phyloP scores from a whole-genome alignment of 2,888 invertebrate species.

The Tiliacea citrago region DNA sequence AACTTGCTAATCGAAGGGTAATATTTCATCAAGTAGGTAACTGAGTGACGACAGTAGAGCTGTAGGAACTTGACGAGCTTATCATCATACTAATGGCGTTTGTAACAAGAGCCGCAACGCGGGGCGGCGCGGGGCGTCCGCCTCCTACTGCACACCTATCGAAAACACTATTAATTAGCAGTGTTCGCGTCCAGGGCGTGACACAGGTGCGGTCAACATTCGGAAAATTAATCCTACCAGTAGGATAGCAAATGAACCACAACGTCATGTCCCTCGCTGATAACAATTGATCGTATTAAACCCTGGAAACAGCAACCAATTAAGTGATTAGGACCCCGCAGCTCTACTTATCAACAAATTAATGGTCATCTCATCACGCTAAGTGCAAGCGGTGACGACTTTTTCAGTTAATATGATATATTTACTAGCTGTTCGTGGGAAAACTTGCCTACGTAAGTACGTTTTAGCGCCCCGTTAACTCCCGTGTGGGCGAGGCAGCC shows the following conservation, averaged over 20 bases:
- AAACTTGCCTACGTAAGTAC: constrained; percentile 20
- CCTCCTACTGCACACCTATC: constrained; percentile 77
- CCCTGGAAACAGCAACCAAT: constrained; percentile 80
- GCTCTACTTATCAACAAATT: constrained; percentile 81
- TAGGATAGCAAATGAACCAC: constrained; percentile 78
- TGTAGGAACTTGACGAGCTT: constrained; percentile 68
- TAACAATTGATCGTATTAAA: constrained; percentile 85
- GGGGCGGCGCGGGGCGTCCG: constrained; percentile 42
- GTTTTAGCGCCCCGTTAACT: constrained; percentile 17
- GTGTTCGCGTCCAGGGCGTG: constrained; percentile 80
- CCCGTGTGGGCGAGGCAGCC: constrained; percentile 29
- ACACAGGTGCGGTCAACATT: constrained; percentile 87
- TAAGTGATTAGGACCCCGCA: constrained; percentile 85
- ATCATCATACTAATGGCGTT: constrained; percentile 84
- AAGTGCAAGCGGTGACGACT: constrained; percentile 76
- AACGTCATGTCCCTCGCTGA: constrained; percentile 73
- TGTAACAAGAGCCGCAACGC: constrained; percentile 79
- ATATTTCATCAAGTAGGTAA: constrained; percentile 73
- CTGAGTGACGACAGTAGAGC: constrained; percentile 63
- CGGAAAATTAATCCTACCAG: constrained; percentile 88
- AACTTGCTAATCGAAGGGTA: constrained; percentile 74
- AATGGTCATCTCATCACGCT: constrained; percentile 77
- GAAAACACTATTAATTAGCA: constrained; percentile 89
- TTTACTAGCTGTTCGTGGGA: constrained; percentile 31
- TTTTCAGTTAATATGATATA: constrained; percentile 63